Evolutionary conservation across 2,888 invertebrate genomes (phyloP).

Genomic region (Syrista parreyssii): DNA sequence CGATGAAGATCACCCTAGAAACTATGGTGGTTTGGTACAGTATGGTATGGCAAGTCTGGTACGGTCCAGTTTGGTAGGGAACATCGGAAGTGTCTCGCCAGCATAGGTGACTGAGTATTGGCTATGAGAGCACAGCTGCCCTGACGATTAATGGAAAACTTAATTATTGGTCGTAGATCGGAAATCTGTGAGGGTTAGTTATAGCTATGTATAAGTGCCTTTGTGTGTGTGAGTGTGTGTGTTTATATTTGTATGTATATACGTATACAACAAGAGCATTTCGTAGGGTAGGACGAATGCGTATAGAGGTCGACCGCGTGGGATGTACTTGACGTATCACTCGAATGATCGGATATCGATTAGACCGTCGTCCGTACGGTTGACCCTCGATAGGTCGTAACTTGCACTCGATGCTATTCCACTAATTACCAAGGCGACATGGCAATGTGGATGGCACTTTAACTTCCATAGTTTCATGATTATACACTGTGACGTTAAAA

Average conservation of each 20-base stretch:
- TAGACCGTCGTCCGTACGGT: conserved; percentile 43
- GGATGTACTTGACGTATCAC: conserved; percentile 62
- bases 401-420: conserved; percentile 57
- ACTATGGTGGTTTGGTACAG: background rate
- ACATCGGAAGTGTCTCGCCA: conserved; percentile 1
- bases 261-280: conserved; percentile 1
- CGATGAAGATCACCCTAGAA: conserved; percentile 13
- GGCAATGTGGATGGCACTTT: background rate
- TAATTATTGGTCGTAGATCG: conserved; percentile 52
- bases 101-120: background rate
- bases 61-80: background rate
- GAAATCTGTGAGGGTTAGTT: conserved; percentile 19
- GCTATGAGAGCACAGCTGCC: conserved; percentile 54
- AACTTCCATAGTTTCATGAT: background rate
- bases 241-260: background rate
- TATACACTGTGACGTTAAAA: background rate
- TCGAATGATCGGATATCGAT: conserved; percentile 62
- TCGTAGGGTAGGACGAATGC: conserved; percentile 35
- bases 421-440: conserved; percentile 57
- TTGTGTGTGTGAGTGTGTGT: background rate
- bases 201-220: background rate
- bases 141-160: conserved; percentile 61
- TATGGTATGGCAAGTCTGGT: background rate
- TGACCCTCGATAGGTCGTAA: conserved; percentile 51
- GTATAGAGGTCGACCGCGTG: conserved; percentile 27